Percentiles rank a stretch among this genome's conserved stretches.
Evolutionary conservation across 2,888 invertebrate genomes (phyloP).

Genomic region (Caradrina kadenii): DNA sequence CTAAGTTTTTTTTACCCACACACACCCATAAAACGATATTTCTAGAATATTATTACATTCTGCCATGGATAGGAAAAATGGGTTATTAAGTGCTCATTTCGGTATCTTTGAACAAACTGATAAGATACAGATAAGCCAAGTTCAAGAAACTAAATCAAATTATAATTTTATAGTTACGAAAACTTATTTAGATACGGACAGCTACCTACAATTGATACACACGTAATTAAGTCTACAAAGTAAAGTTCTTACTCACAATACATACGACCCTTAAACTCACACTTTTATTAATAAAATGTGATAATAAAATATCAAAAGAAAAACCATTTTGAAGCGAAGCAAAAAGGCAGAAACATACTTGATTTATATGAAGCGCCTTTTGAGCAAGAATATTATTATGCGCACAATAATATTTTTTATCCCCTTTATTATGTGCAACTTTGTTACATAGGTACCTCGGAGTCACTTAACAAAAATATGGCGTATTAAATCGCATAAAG

Average conservation of each 20-base stretch:
- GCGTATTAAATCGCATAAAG: constrained; percentile 89
- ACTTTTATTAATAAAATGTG: constrained; percentile 79
- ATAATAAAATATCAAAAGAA: constrained; percentile 80
- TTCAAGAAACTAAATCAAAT: constrained; percentile 1
- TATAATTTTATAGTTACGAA: not conserved
- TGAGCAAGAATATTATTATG: constrained; percentile 76
- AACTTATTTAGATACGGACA: not conserved
- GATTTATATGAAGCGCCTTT: constrained; percentile 86
- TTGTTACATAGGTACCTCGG: constrained; percentile 77
- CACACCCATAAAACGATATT: not conserved
- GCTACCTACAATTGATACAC: constrained; percentile 27
- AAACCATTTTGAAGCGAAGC: constrained; percentile 74
- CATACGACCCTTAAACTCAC: constrained; percentile 68
- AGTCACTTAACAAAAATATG: constrained; percentile 88
- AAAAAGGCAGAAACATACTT: constrained; percentile 80
- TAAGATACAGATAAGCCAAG: not conserved
- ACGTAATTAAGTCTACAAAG: constrained; percentile 70
- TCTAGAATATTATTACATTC: not conserved
- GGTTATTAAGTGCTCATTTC: not conserved
- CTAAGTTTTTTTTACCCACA: not conserved
- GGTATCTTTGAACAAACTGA: not conserved
- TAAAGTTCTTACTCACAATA: constrained; percentile 70
- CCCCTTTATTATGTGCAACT: constrained; percentile 85
- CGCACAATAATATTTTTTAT: constrained; percentile 83
- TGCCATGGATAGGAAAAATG: not conserved